Base-by-base conservation (phyloP, 2,113 vertebrate genomes). In the Oophaga pumilio region DNA sequence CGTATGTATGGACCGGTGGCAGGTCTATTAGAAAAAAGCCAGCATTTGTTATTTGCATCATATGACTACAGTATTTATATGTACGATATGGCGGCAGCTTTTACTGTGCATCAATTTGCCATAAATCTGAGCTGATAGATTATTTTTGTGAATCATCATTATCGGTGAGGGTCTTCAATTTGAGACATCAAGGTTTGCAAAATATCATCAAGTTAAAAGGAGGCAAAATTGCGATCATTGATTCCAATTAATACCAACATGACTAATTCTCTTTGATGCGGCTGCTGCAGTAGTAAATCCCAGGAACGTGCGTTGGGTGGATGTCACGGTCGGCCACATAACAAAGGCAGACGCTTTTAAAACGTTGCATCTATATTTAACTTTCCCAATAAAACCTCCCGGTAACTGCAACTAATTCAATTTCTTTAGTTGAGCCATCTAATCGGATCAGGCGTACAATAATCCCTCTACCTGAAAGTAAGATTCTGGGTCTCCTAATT, bases 391-490 rank as follows among this genome's bases (percentile, higher is more conserved):
- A 68, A 66, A 64, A 24, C 62, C 57, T 28, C 81, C 49, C 84
- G 60, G 71, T 57, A 68, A 86, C 64, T 82, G 73, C 71, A 15
- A 49, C 62, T 88, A 81, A 78, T 89, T 85, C 22, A 84, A 82
- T 71, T 11, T 2, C 52, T 90, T 91, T 87, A 11, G 85, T 28
- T 91, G n/a, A 73, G 53, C 66, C 89, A 82, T 11, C 26, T 86
- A 80, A 69, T 56, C 71, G 60, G 28, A 71, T 88, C 59, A 85
- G 79, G 83, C 20, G 10, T 22, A 76, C 49, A 52, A 87, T 76
- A 26, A 80, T 89, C 74, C 84, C 64, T 59, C 26, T 62, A 6
- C 80, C 56, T 90, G 14, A 6, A 49, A 85, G 85, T 77, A 89
- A 88, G 14, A 53, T 76, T 76, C 85, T 64, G 73, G n/a, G 14